phyloP scores from a whole-genome alignment of 2,113 vertebrate species.

The Eurypyga helias region DNA sequence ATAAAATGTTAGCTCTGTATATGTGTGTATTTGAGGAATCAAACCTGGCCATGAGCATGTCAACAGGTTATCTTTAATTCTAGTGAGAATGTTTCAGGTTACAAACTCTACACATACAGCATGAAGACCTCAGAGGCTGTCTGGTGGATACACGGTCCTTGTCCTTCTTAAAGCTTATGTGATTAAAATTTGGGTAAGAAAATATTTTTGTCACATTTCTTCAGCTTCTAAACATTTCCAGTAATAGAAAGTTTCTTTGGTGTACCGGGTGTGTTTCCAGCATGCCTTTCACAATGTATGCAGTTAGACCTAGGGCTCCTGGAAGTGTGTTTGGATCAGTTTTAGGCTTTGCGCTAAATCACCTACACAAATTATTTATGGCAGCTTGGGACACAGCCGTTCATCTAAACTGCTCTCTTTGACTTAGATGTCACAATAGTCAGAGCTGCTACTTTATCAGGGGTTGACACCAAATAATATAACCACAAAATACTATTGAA shows the following conservation, averaged over 20 bases:
- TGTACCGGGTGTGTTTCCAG: neutral
- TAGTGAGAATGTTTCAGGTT: neutral
- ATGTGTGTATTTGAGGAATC: neutral
- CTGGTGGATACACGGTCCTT: neutral
- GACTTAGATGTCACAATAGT: neutral
- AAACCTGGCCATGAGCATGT: neutral
- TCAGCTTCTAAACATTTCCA: neutral
- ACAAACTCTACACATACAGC: rapidly evolving
- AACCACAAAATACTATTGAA: neutral
- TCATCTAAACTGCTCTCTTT: neutral
- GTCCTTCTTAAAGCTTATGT: neutral
- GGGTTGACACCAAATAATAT: neutral
- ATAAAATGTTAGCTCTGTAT: neutral
- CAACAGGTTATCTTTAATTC: neutral
- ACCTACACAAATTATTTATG: neutral
- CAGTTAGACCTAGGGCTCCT: neutral
- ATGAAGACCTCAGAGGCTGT: neutral
- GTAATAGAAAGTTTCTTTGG: neutral
- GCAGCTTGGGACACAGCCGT: neutral
- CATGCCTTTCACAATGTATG: neutral
- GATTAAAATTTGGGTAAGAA: neutral
- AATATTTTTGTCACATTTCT: neutral
- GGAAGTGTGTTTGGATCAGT: neutral
- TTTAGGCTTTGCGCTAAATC: neutral
- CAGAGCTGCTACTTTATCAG: neutral